These are phyloP conservation scores for Balaenoptera acutorostrata DNA, from an alignment of 2,113 vertebrate species.

Conservation along the genomic window DNA sequence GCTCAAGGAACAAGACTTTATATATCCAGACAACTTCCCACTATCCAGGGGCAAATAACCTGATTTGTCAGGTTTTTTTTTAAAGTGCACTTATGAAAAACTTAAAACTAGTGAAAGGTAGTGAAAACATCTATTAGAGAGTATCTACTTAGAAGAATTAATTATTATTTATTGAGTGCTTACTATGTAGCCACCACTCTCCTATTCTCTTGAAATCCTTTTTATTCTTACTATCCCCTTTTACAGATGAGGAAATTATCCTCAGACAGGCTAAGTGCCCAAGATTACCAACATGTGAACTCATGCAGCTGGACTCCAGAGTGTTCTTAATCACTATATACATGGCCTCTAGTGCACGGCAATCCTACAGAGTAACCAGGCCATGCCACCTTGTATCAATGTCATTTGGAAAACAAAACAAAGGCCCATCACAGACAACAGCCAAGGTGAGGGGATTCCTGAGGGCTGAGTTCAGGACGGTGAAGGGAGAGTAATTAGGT, in stretches of 20 bases:
- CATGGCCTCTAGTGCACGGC: background rate
- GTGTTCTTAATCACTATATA: background rate
- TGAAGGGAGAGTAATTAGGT: background rate
- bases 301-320: background rate
- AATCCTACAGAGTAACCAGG: background rate
- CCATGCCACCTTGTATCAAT: too few species aligned
- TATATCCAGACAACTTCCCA: background rate
- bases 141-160: background rate
- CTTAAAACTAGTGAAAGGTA: background rate
- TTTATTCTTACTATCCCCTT: background rate
- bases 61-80: background rate
- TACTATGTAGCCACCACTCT: background rate
- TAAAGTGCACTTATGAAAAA: background rate
- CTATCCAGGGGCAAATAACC: background rate
- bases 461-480: background rate
- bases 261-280: background rate
- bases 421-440: background rate
- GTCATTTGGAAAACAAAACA: background rate
- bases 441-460: background rate
- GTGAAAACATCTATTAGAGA: background rate
- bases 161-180: background rate
- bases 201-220: background rate
- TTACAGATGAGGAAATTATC: background rate
- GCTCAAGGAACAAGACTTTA: background rate
- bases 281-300: background rate